Evolutionary conservation across 1,140 invertebrate genomes (phyloP).

Genomic region (Anoplolepis gracilipes): DNA sequence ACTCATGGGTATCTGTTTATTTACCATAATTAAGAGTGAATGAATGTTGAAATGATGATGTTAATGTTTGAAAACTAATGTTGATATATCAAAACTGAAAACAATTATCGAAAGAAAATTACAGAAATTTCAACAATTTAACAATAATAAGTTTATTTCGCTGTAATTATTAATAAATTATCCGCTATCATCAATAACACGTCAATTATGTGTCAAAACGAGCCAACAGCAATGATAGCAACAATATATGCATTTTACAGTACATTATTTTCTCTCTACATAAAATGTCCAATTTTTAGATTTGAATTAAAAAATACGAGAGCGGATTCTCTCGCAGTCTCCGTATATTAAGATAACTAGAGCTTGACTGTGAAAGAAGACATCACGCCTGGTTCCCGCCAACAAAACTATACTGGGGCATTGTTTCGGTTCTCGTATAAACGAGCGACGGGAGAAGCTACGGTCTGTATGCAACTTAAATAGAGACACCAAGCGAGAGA

Average conservation of each 20-base stretch:
- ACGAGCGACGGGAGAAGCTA: constrained; percentile 49
- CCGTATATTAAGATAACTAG: constrained; percentile 18
- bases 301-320: background rate
- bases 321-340: background rate
- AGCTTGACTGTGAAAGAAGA: constrained; percentile 21
- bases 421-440: constrained; percentile 28
- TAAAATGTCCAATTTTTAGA: background rate
- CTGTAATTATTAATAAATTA: background rate
- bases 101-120: background rate
- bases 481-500: constrained; percentile 76
- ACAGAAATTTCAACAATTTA: background rate
- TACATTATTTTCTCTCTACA: no score
- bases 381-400: constrained; percentile 19
- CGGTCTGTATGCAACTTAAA: constrained; percentile 66
- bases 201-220: background rate
- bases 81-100: background rate
- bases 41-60: background rate
- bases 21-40: background rate
- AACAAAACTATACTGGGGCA: constrained; percentile 22
- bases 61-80: background rate
- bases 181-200: background rate
- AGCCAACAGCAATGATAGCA: background rate
- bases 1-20: background rate
- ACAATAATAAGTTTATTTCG: background rate
- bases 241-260: no score